Evolutionary conservation across 2,797 vertebrate genomes (phyloP).

Genomic region (Lutjanus campechanus): DNA sequence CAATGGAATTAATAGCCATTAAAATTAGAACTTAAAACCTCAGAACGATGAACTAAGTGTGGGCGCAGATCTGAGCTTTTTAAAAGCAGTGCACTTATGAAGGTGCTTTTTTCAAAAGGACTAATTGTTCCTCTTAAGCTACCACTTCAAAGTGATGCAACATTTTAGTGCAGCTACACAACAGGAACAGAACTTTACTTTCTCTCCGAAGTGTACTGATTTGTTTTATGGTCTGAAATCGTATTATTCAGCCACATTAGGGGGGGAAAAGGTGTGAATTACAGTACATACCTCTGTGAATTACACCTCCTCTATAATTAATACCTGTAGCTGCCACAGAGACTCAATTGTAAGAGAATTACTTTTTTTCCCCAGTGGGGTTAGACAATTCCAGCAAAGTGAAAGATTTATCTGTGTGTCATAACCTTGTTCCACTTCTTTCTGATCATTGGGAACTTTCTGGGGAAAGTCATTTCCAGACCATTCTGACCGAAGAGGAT

Average conservation of each 20-base stretch:
- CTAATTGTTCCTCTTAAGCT: neutral
- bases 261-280: constrained; percentile 1
- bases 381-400: constrained; percentile 38
- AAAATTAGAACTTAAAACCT: no score
- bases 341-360: constrained; percentile 33
- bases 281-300: constrained; percentile 30
- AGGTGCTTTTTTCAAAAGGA: neutral
- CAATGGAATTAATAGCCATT: neutral
- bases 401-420: constrained; percentile 51
- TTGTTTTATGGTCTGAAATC: constrained; percentile 11
- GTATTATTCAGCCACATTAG: constrained; percentile 28
- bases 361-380: neutral
- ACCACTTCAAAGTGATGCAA: neutral
- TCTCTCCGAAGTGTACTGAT: neutral
- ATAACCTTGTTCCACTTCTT: constrained; percentile 39
- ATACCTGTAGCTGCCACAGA: constrained; percentile 31
- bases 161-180: no score
- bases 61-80: neutral
- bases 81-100: neutral
- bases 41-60: neutral
- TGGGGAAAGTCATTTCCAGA: constrained; percentile 55
- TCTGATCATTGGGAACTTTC: constrained; percentile 51
- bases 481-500: constrained; percentile 20
- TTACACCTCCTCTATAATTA: constrained; percentile 52
- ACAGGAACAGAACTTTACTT: neutral